Conservation (phyloP, 1,140 invertebrate species). For the Nymphalis io region DNA sequence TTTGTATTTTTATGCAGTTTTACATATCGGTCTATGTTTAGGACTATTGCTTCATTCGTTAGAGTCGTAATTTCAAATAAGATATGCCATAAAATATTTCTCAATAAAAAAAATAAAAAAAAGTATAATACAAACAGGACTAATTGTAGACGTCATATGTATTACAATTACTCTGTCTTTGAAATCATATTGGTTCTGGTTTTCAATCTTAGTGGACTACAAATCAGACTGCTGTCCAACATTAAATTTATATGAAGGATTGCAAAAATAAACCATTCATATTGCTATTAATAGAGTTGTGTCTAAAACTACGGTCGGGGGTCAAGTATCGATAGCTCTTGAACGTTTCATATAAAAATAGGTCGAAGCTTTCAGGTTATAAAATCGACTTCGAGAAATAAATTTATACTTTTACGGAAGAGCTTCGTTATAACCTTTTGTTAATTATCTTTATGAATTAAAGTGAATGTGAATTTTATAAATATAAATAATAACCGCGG, state of each 20-base stretch:
- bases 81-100: no score
- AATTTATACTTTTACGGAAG: slow-evolving; percentile 4
- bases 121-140: no score
- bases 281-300: neutral
- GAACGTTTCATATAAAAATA: slow-evolving; percentile 18
- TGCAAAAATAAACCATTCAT: neutral
- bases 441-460: no score
- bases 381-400: slow-evolving; percentile 3
- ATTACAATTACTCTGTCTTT: no score
- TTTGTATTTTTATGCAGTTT: no score
- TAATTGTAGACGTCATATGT: no score
- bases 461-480: no score
- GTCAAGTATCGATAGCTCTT: slow-evolving; percentile 5
- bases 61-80: no score
- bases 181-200: neutral
- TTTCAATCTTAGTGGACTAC: neutral
- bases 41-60: no score
- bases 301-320: neutral
- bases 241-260: neutral
- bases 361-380: slow-evolving; percentile 18
- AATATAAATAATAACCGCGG: no score
- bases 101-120: no score
- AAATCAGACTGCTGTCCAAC: neutral
- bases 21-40: no score
- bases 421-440: neutral